phyloP scores from a whole-genome alignment of 2,113 vertebrate species.

The Mesocricetus auratus region DNA sequence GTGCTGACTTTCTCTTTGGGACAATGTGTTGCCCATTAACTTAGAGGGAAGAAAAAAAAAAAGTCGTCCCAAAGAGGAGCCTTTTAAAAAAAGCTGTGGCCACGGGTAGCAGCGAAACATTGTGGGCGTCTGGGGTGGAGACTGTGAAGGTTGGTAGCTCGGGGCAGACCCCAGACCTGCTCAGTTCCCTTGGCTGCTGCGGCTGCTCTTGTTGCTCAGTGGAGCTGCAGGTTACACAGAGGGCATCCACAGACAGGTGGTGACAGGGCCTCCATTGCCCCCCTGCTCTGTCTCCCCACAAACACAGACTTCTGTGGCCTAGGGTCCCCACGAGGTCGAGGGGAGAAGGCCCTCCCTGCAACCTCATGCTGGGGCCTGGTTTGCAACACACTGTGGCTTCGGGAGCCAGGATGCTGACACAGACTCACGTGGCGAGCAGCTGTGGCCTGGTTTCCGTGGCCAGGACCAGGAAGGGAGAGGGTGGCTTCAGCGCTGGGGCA shows the following conservation, averaged over 20 bases:
- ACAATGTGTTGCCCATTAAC: conserved; percentile 73
- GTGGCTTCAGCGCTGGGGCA: neutral
- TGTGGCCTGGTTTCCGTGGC: conserved; percentile 35
- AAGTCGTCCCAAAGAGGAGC: neutral
- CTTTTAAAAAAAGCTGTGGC: neutral
- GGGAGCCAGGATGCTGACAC: neutral
- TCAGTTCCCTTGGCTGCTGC: neutral
- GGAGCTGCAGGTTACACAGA: neutral
- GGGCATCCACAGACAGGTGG: neutral
- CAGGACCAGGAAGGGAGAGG: neutral
- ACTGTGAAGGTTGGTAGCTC: neutral
- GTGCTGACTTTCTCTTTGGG: conserved; percentile 65
- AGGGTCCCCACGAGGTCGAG: neutral
- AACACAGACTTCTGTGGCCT: neutral
- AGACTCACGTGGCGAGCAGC: neutral
- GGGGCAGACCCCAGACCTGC: neutral
- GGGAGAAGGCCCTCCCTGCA: neutral
- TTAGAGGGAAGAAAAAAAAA: conserved; percentile 25
- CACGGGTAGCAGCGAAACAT: neutral
- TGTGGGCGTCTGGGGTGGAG: neutral
- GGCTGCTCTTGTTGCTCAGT: no score
- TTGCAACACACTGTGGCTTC: neutral
- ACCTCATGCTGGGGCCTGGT: neutral
- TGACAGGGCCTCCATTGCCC: fast-evolving
- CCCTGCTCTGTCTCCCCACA: neutral